Evolutionary conservation across 2,888 invertebrate genomes (phyloP), one percentile per base, ranked within the genome.

Genomic region (Sinhomidia bicolor): DNA sequence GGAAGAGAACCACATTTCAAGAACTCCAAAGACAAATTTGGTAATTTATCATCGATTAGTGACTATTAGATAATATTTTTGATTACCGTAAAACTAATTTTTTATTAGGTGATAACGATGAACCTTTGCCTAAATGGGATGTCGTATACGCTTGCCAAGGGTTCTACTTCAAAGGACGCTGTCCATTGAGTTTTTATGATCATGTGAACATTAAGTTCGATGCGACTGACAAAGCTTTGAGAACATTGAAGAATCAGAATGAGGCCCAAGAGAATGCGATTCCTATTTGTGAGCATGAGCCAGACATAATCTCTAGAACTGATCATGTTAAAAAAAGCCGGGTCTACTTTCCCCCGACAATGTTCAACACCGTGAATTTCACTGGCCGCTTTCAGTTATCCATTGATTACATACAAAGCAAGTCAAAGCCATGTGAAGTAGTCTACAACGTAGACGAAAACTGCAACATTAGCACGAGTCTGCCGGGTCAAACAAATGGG

Each of bases 91-190:
- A 6, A 79, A n/a, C 17, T 10, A 6, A n/a, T 12, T 9, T 29
- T 0, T 79, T 51, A 51, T 14, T 23, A n/a, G 12, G 10, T 26
- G 6, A 17, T 32, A 0, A 3, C 36, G 20, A 41, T 17, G 32
- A 6, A 0, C 36, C 41, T 9, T 20, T 62, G 9, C 1, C n/a
- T n/a, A n/a, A n/a, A 23, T 17, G 20, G 41, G 1, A 6, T 17
- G 5, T 23, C 12, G 12, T 12, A 6, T 36, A 83, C 36, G 83
- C 17, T 10, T 83, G 83, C 17, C 83, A 83, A 29, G 83, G 83
- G n/a, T n/a, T n/a, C 36, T 71, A 41, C 57, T 83, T 83, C 26
- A 20, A 10, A 44, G 83, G 83, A 14, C 20, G 83, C 6, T 83
- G 83, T 32, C 17, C 23, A 6, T 2, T 41, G 7, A 36, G 20